These are phyloP conservation scores for Echeneis naucrates DNA, from an alignment of 2,797 vertebrate genomes.

Conservation along the genomic window DNA sequence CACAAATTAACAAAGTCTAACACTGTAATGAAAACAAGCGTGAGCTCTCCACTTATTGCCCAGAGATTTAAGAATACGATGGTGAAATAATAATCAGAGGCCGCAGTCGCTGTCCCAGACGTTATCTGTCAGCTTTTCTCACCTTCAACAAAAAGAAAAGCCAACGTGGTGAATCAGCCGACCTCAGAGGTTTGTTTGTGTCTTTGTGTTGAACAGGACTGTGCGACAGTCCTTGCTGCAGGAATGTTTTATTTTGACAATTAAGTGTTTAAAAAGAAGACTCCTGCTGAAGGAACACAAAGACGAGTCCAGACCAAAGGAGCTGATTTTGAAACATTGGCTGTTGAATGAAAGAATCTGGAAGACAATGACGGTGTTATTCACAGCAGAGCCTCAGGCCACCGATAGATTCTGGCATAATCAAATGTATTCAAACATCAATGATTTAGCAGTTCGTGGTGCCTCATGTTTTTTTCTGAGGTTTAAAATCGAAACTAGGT, in stretches of 20 bases:
- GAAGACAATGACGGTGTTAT: neutral
- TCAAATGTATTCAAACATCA: too few species aligned
- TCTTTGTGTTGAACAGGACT: neutral
- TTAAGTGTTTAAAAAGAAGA: constrained; percentile 3
- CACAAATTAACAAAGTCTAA: constrained; percentile 17
- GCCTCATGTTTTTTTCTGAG: neutral
- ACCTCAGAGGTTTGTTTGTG: neutral
- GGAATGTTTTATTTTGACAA: constrained; percentile 18
- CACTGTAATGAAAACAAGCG: constrained; percentile 12
- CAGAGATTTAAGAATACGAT: neutral
- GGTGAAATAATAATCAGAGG: neutral
- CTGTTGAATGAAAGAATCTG: neutral
- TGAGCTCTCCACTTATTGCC: neutral
- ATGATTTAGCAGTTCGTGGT: too few species aligned
- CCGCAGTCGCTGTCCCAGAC: neutral
- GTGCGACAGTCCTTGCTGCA: neutral
- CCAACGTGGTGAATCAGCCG: too few species aligned
- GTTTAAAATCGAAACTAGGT: neutral
- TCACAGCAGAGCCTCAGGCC: neutral
- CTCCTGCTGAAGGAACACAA: neutral
- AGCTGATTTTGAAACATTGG: neutral
- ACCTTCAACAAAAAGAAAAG: too few species aligned
- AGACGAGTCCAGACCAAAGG: constrained; percentile 11
- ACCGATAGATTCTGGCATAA: too few species aligned
- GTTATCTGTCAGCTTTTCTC: too few species aligned